Evolutionary conservation across 2,888 invertebrate species (phyloP), one percentile per base, ranked within the genome.

Genomic region (Uropetala carovei): DNA sequence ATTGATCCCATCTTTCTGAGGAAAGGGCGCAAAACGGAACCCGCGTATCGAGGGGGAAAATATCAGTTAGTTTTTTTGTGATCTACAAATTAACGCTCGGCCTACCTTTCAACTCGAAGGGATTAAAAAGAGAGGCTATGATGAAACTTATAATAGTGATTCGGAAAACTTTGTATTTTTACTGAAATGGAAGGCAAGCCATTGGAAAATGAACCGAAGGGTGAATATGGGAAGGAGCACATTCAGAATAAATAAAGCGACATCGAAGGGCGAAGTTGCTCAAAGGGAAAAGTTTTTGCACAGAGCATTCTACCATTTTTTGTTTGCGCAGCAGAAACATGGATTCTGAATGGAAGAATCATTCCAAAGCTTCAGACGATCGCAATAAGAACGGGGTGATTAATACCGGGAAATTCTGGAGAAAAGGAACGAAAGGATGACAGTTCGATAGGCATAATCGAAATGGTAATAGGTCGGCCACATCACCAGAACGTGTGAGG

Each of bases 1-100:
- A 89, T 89, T 89, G 89, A 89, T 89, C 83, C 83, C 43, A 83
- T 83, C 89, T 89, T 64, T 18, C 43, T 43, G 68, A 56, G 86
- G 30, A 86, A 68, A 64, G 64, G 89, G 64, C 64, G 89, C 89
- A 56, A 86, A 56, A n/a, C 83, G 83, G 57, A 57, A 60, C 86
- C 14, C 60, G 27, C 18, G 86, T 60, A 60, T 86, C 86, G 68
- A 27, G 64, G 89, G 14, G 89, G 64, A 30, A 56, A 89, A 83
- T n/a, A 89, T 89, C 43, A 43, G 30, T 18, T 68, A 27, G n/a
- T n/a, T 64, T 58, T 16, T 58, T 18, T 43, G 89, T 43, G 89
- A 86, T 86, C 60, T 56, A 68, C 64, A 43, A 89, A 89, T 86
- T 89, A 64, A 89, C 43, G 27, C 86, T 43, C 64, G 58, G 64